A percentile compares a stretch with the other conserved stretches of the same genome.
These are phyloP conservation scores for Hedychridium roseum DNA, from an alignment of 2,888 invertebrate genomes.

Conservation along the genomic window DNA sequence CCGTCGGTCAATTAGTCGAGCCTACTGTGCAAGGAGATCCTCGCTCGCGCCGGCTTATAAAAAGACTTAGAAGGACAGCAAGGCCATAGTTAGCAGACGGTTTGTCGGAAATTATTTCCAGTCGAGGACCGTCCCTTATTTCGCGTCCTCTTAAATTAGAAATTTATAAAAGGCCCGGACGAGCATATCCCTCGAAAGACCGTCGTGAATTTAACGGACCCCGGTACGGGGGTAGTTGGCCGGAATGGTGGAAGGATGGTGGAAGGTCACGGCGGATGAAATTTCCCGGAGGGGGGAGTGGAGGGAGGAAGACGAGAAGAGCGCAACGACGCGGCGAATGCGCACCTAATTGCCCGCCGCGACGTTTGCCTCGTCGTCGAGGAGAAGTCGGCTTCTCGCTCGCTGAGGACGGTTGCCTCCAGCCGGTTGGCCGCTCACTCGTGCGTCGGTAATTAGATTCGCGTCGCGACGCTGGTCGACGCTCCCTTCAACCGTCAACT, in stretches of 20 bases:
- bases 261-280: slow-evolving; percentile 3
- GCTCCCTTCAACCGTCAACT: slow-evolving; percentile 47
- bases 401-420: slow-evolving; percentile 28
- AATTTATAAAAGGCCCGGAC: too few relatives aligned
- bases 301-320: slow-evolving; percentile 13
- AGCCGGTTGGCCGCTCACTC: slow-evolving; percentile 44
- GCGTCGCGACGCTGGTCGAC: slow-evolving; percentile 41
- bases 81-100: too few relatives aligned
- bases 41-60: slow-evolving; percentile 30
- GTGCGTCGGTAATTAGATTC: slow-evolving; percentile 56
- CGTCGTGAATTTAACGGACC: too few relatives aligned
- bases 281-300: neutral
- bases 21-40: slow-evolving; percentile 20
- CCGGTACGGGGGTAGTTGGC: too few relatives aligned
- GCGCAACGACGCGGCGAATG: slow-evolving; percentile 36
- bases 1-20: slow-evolving; percentile 41
- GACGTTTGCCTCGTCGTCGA: slow-evolving; percentile 19
- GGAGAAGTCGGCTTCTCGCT: slow-evolving; percentile 29
- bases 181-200: too few relatives aligned
- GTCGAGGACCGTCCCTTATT: too few relatives aligned
- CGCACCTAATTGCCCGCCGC: slow-evolving; percentile 53
- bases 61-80: slow-evolving; percentile 12
- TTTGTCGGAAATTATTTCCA: too few relatives aligned
- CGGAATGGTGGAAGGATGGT: slow-evolving; percentile 8
- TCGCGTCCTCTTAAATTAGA: too few relatives aligned